phyloP scores from a whole-genome alignment of 2,888 invertebrate species.

The Temnothorax rugatulus region DNA sequence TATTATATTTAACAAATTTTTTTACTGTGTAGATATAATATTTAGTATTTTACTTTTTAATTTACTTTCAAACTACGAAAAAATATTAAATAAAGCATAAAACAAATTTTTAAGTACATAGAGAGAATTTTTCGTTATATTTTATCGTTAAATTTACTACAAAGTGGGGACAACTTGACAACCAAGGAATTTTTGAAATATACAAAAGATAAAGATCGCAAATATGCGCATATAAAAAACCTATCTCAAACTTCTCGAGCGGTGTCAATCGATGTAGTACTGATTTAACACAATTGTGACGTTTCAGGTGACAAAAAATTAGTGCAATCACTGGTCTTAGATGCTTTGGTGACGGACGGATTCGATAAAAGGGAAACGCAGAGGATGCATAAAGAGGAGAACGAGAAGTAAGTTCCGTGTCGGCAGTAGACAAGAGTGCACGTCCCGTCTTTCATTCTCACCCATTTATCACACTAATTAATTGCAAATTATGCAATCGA shows the following conservation, averaged over 20 bases:
- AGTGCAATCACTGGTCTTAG: slow-evolving; percentile 95
- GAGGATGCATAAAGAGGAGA: slow-evolving; percentile 86
- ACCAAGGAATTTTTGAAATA: no score
- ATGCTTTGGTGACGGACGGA: slow-evolving; percentile 96
- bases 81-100: no score
- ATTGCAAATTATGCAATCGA: slow-evolving; percentile 50
- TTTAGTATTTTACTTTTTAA: no score
- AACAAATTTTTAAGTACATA: no score
- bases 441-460: slow-evolving; percentile 60
- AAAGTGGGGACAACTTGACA: no score
- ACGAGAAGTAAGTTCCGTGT: slow-evolving; percentile 89
- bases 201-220: no score
- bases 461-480: slow-evolving; percentile 46
- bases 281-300: neutral
- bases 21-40: no score
- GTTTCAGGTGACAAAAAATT: slow-evolving; percentile 95
- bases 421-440: slow-evolving; percentile 63
- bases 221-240: neutral
- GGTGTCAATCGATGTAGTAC: neutral
- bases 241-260: neutral
- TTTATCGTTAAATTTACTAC: no score
- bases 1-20: no score
- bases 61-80: no score
- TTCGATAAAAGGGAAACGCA: slow-evolving; percentile 90
- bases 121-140: no score